These are phyloP conservation scores for Nettapus auritus DNA, from an alignment of 2,113 vertebrate genomes.

Conservation along the genomic window DNA sequence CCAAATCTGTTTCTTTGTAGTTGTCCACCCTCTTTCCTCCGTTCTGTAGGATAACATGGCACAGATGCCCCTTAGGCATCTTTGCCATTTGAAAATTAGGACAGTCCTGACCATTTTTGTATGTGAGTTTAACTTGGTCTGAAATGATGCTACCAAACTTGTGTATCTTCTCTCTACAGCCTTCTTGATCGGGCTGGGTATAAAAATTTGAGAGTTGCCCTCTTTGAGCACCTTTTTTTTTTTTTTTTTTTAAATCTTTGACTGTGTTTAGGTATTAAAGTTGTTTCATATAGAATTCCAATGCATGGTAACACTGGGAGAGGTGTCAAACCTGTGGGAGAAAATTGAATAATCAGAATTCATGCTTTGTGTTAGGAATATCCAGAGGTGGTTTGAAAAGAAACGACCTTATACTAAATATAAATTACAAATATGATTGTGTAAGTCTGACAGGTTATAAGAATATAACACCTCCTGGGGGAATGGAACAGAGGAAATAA, in stretches of 20 bases:
- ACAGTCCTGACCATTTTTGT: neutral
- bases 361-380: neutral
- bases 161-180: neutral
- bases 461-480: neutral
- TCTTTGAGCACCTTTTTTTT: neutral
- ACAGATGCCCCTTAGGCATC: neutral
- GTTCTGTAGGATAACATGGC: neutral
- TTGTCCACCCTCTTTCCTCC: neutral
- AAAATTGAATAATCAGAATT: neutral
- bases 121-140: neutral
- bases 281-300: neutral
- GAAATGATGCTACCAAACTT: neutral
- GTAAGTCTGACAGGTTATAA: neutral
- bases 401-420: neutral
- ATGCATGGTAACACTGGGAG: neutral
- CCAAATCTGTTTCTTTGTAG: neutral
- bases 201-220: neutral
- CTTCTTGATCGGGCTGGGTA: neutral
- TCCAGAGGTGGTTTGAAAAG: neutral
- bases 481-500: constrained; percentile 18
- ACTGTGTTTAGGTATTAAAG: neutral
- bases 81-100: neutral
- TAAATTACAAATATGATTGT: neutral
- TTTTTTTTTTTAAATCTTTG: neutral
- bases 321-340: neutral